phyloP scores from a whole-genome alignment of 2,888 invertebrate genomes.

The Cabera pusaria region DNA sequence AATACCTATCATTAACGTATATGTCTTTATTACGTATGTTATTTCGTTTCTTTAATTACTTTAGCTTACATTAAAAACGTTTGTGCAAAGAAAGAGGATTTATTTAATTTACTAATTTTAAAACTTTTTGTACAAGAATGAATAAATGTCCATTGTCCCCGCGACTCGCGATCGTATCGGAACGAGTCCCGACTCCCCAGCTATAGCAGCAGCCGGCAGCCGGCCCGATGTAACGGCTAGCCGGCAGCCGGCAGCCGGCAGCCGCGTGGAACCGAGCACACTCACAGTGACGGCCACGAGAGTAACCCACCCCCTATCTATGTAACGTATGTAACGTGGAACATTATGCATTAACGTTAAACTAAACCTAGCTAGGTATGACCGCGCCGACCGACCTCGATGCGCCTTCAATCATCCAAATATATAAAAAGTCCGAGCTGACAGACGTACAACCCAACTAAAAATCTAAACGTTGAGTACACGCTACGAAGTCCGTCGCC shows the following conservation, averaged over 20 bases:
- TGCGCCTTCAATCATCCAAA: too few species aligned
- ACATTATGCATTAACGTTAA: slow-evolving; percentile 58
- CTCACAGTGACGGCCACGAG: too few species aligned
- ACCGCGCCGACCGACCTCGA: slow-evolving; percentile 19
- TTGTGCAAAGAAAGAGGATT: slow-evolving; percentile 71
- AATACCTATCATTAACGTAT: slow-evolving; percentile 79
- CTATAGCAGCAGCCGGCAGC: too few species aligned
- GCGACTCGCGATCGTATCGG: too few species aligned
- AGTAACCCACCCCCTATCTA: slow-evolving; percentile 54
- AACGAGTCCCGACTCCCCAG: too few species aligned
- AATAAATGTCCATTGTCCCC: slow-evolving; percentile 33
- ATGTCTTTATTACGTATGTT: slow-evolving; percentile 84
- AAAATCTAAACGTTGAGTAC: slow-evolving; percentile 15
- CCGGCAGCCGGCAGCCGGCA: too few species aligned
- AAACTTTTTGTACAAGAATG: slow-evolving; percentile 68
- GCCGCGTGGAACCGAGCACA: too few species aligned
- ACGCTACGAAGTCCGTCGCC: too few species aligned
- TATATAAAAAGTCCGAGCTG: too few species aligned
- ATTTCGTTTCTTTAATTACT: slow-evolving; percentile 64
- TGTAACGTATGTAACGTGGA: too few species aligned
- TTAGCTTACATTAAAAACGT: slow-evolving; percentile 66
- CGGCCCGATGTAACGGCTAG: too few species aligned
- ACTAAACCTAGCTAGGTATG: slow-evolving; percentile 48
- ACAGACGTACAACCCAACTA: neutral
- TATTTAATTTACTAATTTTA: slow-evolving; percentile 32